These are phyloP conservation scores for Onychostoma macrolepis DNA, from an alignment of 2,113 vertebrate genomes.

Conservation along the genomic window DNA sequence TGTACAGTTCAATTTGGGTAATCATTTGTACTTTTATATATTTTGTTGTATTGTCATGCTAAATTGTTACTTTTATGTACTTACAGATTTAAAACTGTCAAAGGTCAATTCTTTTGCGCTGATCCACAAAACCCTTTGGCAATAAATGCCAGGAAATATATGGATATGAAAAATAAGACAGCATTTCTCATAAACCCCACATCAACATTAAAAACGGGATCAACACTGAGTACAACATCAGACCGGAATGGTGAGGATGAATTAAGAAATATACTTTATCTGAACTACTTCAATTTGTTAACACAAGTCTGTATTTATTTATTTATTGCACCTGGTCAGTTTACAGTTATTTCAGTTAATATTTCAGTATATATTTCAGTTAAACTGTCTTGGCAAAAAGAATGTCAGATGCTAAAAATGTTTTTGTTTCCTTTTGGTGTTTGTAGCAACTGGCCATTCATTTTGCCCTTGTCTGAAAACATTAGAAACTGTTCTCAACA, in stretches of 20 bases:
- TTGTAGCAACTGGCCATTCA: not conserved
- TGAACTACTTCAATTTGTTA: not conserved
- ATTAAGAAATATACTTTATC: not conserved
- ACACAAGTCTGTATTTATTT: not conserved
- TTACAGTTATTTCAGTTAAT: too few relatives aligned
- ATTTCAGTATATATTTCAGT: too few relatives aligned
- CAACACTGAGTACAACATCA: not conserved
- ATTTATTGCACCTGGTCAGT: too few relatives aligned
- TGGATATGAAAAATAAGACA: not conserved
- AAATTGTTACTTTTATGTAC: not conserved
- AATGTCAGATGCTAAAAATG: not conserved
- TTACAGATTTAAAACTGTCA: slow-evolving; percentile 13
- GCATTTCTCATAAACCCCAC: not conserved
- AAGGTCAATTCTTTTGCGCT: not conserved
- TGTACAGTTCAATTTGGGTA: too few relatives aligned
- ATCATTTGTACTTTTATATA: too few relatives aligned
- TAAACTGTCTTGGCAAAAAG: not conserved
- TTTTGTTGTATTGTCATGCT: not conserved
- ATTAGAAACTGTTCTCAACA: not conserved
- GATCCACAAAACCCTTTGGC: not conserved
- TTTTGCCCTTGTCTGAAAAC: slow-evolving; percentile 24
- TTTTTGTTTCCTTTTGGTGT: not conserved
- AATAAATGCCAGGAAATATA: rapidly evolving
- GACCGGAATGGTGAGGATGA: not conserved
- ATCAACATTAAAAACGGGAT: not conserved